Percentiles rank a stretch among this genome's conserved stretches.
phyloP scores from a whole-genome alignment of 2,113 vertebrate species.

The Epinephelus fuscoguttatus region DNA sequence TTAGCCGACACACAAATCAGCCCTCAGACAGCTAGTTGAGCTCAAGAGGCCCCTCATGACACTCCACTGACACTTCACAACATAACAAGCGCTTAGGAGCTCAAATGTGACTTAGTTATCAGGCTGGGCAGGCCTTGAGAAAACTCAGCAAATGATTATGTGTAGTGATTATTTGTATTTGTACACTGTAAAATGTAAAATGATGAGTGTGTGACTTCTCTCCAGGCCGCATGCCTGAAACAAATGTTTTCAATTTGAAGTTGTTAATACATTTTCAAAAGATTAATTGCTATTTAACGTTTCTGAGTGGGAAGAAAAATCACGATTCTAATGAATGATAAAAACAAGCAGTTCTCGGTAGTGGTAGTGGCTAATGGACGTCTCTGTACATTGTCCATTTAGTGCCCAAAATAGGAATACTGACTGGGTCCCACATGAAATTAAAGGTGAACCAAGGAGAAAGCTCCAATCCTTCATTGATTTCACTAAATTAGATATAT shows the following conservation, averaged over 20 bases:
- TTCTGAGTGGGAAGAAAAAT: not conserved
- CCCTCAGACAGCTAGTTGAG: conserved; percentile 53
- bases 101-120: conserved; percentile 44
- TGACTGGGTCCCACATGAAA: not conserved
- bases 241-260: not conserved
- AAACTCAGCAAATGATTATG: not conserved
- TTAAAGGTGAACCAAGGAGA: conserved; percentile 25
- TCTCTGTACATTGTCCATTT: not conserved
- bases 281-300: not conserved
- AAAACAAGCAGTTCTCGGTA: conserved; percentile 4
- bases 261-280: not conserved
- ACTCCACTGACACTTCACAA: conserved; percentile 53
- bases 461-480: conserved; percentile 14
- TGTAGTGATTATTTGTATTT: not conserved
- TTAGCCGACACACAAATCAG: conserved; percentile 69
- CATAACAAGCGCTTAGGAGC: conserved; percentile 51
- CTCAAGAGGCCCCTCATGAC: conserved; percentile 50
- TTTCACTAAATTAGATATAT: conserved; percentile 14
- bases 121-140: not conserved
- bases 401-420: not conserved
- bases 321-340: not conserved
- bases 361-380: not conserved
- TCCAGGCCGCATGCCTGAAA: not conserved
- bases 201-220: not conserved
- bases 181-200: not conserved